Conservation (phyloP, 1,140 invertebrate species). For the Hylyphantes graminicola region DNA sequence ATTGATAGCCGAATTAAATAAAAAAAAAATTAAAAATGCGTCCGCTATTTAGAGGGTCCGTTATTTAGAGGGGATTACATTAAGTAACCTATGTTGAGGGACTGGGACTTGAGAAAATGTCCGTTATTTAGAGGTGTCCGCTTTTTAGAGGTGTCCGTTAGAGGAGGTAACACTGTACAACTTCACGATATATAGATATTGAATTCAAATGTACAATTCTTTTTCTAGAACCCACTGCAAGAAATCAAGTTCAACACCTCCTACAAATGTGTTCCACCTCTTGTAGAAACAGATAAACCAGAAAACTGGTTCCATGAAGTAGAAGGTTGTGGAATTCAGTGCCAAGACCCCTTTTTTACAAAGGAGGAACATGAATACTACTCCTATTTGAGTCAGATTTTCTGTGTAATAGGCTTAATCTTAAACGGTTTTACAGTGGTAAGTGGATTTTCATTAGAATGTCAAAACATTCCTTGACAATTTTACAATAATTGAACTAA, state of each 20-base stretch:
- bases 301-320: slow-evolving; percentile 86
- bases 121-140: too few species aligned
- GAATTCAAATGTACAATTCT: slow-evolving; percentile 34
- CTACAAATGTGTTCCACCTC: slow-evolving; percentile 81
- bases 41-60: too few species aligned
- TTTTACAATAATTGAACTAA: slow-evolving; percentile 44
- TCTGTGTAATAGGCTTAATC: slow-evolving; percentile 78
- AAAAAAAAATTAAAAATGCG: too few species aligned
- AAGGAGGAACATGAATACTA: slow-evolving; percentile 84
- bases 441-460: slow-evolving; percentile 63
- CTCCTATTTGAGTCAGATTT: slow-evolving; percentile 81
- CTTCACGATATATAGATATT: too few species aligned
- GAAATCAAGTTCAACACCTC: slow-evolving; percentile 76
- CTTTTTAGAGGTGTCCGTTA: too few species aligned
- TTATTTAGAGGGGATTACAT: too few species aligned
- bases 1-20: too few species aligned
- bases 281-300: slow-evolving; percentile 82
- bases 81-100: too few species aligned
- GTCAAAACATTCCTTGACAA: neutral
- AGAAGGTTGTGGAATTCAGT: slow-evolving; percentile 89
- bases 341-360: slow-evolving; percentile 86
- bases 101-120: too few species aligned
- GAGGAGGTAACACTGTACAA: too few species aligned
- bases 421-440: slow-evolving; percentile 86
- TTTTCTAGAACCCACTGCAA: slow-evolving; percentile 75